Conservation (phyloP, 2,113 vertebrate genomes). For the Leuciscus idus region DNA sequence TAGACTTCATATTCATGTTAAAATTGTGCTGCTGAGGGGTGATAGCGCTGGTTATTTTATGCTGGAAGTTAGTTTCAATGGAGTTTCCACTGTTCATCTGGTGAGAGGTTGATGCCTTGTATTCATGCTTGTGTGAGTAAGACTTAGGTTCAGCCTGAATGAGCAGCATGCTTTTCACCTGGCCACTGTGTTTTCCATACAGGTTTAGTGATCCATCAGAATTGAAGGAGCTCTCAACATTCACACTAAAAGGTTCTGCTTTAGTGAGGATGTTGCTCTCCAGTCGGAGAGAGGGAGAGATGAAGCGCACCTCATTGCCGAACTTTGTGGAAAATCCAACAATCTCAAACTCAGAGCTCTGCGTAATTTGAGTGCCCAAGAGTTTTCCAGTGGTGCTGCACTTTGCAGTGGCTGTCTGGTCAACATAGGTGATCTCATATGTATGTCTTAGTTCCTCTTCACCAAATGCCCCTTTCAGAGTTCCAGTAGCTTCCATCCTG, state of each 20-base stretch:
- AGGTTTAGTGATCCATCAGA: slow-evolving; percentile 78
- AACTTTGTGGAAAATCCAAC: slow-evolving; percentile 82
- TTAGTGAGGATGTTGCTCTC: slow-evolving; percentile 77
- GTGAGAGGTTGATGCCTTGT: slow-evolving; percentile 78
- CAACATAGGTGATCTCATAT: slow-evolving; percentile 78
- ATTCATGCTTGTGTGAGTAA: slow-evolving; percentile 84
- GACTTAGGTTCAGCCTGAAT: slow-evolving; percentile 86
- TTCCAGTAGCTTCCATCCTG: slow-evolving; percentile 81
- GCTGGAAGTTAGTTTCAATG: slow-evolving; percentile 75
- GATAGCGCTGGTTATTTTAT: slow-evolving; percentile 77
- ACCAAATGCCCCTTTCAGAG: slow-evolving; percentile 75
- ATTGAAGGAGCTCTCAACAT: slow-evolving; percentile 77
- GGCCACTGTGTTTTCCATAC: slow-evolving; percentile 82
- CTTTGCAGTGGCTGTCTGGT: slow-evolving; percentile 78
- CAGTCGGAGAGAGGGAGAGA: slow-evolving; percentile 80
- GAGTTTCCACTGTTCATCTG: slow-evolving; percentile 61
- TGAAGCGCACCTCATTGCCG: slow-evolving; percentile 75
- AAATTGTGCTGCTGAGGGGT: slow-evolving; percentile 82
- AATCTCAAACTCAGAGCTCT: slow-evolving; percentile 80
- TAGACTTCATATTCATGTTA: slow-evolving; percentile 83
- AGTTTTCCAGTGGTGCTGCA: slow-evolving; percentile 78
- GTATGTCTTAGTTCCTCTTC: slow-evolving; percentile 80
- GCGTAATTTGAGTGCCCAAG: slow-evolving; percentile 75
- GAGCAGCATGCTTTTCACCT: slow-evolving; percentile 85
- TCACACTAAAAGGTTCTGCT: slow-evolving; percentile 81